Evolutionary conservation across 2,113 vertebrate genomes (phyloP), one percentile per base, ranked within the genome.

Genomic region (Phylloscopus trochiloides): DNA sequence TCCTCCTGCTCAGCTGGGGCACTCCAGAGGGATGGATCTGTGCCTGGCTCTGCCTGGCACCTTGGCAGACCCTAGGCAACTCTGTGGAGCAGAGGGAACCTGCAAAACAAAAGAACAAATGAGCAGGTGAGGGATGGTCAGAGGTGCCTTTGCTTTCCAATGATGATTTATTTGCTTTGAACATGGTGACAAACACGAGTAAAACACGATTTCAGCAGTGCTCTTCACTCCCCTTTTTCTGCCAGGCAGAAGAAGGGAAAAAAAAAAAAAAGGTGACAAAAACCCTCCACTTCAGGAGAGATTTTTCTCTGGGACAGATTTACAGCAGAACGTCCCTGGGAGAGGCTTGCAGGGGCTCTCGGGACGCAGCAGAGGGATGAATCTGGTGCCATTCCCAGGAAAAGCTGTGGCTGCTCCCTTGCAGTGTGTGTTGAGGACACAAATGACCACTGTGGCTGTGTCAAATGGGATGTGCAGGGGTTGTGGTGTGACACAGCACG

Each of bases 111-210:
- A 40, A 36, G 76, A 7, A 51, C 62, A 24, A 4, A 26, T 0
- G 15, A 78, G 32, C 73, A 20, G n/a, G 26, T 59, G 62, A 86
- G 31, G 52, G 58, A 59, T 15, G 11, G 75, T 54, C 57, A 92
- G 71, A 81, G 22, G 22, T 24, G 8, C 38, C 75, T 85, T 48
- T 48, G 12, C 7, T 78, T 62, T 38, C 38, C 29, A 63, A 4
- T 20, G 22, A 90, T 67, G 74, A 90, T 85, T 91, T 80, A 87
- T 94, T 81, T 92, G 52, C 43, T 90, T 66, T 94, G 71, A 59
- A 88, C 38, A 38, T 61, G 42, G 52, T 82, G 92, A 82, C 47
- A 81, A 85, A 88, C n/a, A 65, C 32, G 4, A 87, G 86, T 80
- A 68, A 92, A 83, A 65, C 31, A 24, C 7, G 2, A 38, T 34